Evolutionary conservation across 2,113 vertebrate species (phyloP).

Genomic region (Oryzias celebensis): DNA sequence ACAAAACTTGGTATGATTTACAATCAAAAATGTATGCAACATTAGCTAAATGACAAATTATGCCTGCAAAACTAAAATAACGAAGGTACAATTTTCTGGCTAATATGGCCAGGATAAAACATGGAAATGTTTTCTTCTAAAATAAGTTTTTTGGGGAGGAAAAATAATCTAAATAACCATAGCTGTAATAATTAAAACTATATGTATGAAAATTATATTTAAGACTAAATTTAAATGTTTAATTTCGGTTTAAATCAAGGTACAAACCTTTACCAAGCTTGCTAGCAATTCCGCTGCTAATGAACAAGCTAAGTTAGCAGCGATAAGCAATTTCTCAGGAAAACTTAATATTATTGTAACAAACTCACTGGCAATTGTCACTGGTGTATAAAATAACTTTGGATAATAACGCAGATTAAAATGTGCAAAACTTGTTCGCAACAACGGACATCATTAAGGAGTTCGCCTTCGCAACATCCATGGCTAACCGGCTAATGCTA

Average conservation of each 20-base stretch:
- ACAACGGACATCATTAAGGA: not conserved
- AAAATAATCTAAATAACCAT: not conserved
- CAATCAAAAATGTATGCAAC: too few relatives aligned
- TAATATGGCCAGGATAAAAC: too few relatives aligned
- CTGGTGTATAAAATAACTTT: fast-evolving
- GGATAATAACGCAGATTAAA: not conserved
- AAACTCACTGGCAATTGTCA: fast-evolving
- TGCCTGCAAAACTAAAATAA: too few relatives aligned
- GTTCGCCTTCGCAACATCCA: conserved; percentile 22
- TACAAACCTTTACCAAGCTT: conserved; percentile 8
- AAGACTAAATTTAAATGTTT: not conserved
- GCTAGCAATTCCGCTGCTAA: conserved; percentile 25
- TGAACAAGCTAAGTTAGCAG: conserved; percentile 15
- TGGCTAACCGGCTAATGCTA: conserved; percentile 47
- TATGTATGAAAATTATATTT: not conserved
- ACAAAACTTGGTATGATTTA: too few relatives aligned
- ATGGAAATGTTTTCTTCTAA: too few relatives aligned
- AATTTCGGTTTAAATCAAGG: conserved; percentile 5
- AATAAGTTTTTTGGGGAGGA: too few relatives aligned
- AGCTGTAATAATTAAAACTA: fast-evolving
- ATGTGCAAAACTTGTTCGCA: not conserved
- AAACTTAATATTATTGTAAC: not conserved
- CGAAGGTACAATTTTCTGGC: too few relatives aligned
- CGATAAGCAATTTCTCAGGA: too few relatives aligned
- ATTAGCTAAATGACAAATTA: too few relatives aligned